Percentiles rank a stretch among this genome's conserved stretches.
phyloP scores from a whole-genome alignment of 92 coral and sea anemone genomes.

The Micromussa lordhowensis region DNA sequence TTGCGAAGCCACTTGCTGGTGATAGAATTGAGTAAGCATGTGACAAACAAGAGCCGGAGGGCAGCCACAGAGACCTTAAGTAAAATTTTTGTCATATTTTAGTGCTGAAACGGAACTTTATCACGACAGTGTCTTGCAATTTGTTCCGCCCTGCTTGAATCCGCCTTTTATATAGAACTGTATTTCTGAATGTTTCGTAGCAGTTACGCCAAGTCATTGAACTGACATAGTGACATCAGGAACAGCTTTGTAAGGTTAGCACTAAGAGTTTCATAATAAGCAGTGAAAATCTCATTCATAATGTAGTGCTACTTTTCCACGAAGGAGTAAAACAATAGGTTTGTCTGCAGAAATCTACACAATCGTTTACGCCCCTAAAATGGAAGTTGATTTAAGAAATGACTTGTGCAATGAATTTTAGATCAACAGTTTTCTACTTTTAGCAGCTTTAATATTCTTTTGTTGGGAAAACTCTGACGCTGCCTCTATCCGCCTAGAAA shows the following conservation, averaged over 20 bases:
- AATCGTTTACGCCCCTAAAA: neutral
- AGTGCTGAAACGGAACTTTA: neutral
- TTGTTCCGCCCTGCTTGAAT: neutral
- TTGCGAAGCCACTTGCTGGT: no score
- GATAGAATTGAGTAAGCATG: no score
- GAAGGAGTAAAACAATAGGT: neutral
- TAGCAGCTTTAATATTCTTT: neutral
- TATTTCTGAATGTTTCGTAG: neutral
- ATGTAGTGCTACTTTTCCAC: neutral
- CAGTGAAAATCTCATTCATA: neutral
- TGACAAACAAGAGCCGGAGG: no score
- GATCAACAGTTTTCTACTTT: neutral
- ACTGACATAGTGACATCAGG: neutral
- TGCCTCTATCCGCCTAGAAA: neutral
- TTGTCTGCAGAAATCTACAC: neutral
- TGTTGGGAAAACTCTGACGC: neutral
- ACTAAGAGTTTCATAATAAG: neutral
- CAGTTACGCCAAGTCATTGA: neutral
- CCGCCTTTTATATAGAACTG: neutral
- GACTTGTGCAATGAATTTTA: neutral
- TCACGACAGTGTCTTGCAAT: neutral
- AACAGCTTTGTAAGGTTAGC: neutral
- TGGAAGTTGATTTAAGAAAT: neutral
- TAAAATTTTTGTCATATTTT: no score
- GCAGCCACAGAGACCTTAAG: no score